Evolutionary conservation across 2,888 invertebrate species (phyloP).

Genomic region (Eupeodes luniger): DNA sequence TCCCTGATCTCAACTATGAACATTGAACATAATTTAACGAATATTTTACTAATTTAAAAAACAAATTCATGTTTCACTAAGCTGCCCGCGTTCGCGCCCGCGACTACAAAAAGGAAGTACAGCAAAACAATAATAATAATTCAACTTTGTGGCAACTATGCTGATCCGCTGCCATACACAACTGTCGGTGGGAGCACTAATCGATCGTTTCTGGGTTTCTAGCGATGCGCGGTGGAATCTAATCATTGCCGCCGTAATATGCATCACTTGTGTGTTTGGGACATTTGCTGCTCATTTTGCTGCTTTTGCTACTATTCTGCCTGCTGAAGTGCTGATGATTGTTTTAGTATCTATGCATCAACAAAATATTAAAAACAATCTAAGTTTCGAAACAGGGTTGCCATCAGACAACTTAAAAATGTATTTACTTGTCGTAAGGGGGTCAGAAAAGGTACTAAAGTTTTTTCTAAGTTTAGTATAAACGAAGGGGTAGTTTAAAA

Average conservation of each 20-base stretch:
- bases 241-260: constrained; percentile 57
- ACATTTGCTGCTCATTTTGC: constrained; percentile 24
- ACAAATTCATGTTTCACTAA: constrained; percentile 36
- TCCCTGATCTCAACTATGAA: too few relatives aligned
- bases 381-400: constrained; percentile 3
- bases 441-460: too few relatives aligned
- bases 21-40: too few relatives aligned
- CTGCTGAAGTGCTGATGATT: background rate
- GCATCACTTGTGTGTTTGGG: constrained; percentile 51
- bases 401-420: background rate
- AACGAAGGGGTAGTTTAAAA: too few relatives aligned
- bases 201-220: constrained; percentile 73
- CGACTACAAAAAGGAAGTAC: constrained; percentile 2
- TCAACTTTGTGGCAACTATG: constrained; percentile 57
- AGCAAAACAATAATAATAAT: constrained; percentile 3
- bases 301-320: constrained; percentile 36
- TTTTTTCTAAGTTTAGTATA: too few relatives aligned
- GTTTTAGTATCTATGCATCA: constrained; percentile 26
- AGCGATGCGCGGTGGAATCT: constrained; percentile 69
- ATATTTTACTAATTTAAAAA: constrained; percentile 8
- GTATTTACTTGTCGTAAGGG: too few relatives aligned
- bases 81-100: background rate
- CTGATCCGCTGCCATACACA: constrained; percentile 54
- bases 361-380: constrained; percentile 44
- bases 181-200: constrained; percentile 63